Evolutionary conservation across 1,140 invertebrate genomes (phyloP), one percentile per base, ranked within the genome.

Genomic region (Drosophila mayri): DNA sequence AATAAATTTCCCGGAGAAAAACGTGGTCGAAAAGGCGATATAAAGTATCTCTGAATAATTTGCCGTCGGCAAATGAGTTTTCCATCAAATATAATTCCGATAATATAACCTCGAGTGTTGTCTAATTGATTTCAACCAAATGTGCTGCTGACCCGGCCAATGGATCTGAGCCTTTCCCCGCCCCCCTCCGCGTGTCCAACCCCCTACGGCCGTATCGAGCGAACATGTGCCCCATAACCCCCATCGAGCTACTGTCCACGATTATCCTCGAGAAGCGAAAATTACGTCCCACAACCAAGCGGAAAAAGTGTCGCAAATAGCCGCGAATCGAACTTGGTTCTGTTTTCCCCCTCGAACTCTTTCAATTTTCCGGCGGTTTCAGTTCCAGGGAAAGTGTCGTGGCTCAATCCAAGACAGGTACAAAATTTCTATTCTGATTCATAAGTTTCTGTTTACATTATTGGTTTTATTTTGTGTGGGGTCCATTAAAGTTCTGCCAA

Each of bases 271-370:
- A 87, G 61, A 92, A 92, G 71, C 80, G 79, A 43, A 92, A 92
- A 76, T 60, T 87, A 49, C 91, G 91, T 35, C 78, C 80, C 9
- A 67, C 85, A 71, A 82, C 91, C 41, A 92, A 91, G 55, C 75
- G 91, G 41, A 92, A 92, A 92, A 92, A 92, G 90, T 74, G 79
- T 43, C 84, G 76, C 46, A 92, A 90, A 76, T 92, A 92, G 71
- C 79, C 38, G 28, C 40, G 58, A 38, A 40, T 11, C 25, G 22
- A 47, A 37, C 32, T 35, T 10, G 14, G n/a, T 47, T 65, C n/a
- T 1, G 9, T 28, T 38, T 35, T 44, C n/a, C 47, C 68, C 28
- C 54, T 38, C 20, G 16, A 79, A 52, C 37, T 63, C 41, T 46
- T 28, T 46, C 22, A 40, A 35, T 43, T 74, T 50, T 44, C 38